Percentiles rank a stretch among this genome's conserved stretches.
Conservation (phyloP, 2,113 vertebrate species). For the Carassius auratus region DNA sequence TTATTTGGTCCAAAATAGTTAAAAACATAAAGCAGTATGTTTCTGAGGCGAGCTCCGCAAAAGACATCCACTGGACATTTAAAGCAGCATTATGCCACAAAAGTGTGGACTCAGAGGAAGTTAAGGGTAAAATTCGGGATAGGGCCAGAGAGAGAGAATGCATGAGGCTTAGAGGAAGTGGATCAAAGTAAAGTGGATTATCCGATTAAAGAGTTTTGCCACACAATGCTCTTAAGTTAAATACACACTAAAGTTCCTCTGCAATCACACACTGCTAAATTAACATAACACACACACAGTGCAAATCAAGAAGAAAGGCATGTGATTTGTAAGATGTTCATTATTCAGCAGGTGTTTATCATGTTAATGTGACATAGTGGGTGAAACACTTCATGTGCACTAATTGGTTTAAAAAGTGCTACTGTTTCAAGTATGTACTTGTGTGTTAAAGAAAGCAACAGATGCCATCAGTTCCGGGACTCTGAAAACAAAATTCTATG, state of each 20-base stretch:
- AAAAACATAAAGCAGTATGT: too few relatives aligned
- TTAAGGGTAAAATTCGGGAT: too few relatives aligned
- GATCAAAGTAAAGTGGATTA: constrained; percentile 79
- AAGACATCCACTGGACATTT: background rate
- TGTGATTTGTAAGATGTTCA: background rate
- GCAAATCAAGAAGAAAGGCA: constrained; percentile 27
- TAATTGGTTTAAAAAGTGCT: background rate
- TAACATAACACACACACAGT: constrained; percentile 35
- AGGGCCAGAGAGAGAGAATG: constrained; percentile 28
- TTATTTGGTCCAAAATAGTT: too few relatives aligned
- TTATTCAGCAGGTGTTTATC: constrained; percentile 15
- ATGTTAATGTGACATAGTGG: background rate
- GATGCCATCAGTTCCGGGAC: background rate
- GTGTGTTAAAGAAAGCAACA: background rate
- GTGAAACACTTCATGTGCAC: background rate
- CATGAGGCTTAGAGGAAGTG: constrained; percentile 69
- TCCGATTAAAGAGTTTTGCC: constrained; percentile 76
- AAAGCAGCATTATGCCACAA: too few relatives aligned
- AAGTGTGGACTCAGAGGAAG: too few relatives aligned
- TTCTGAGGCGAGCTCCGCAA: background rate
- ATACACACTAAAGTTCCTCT: constrained; percentile 72
- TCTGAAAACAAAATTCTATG: background rate
- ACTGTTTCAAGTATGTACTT: background rate
- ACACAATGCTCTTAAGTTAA: constrained; percentile 70
- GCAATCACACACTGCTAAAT: constrained; percentile 66